These are phyloP conservation scores for Lordiphosa stackelbergi DNA, from an alignment of 1,140 invertebrate genomes.

Conservation along the genomic window DNA sequence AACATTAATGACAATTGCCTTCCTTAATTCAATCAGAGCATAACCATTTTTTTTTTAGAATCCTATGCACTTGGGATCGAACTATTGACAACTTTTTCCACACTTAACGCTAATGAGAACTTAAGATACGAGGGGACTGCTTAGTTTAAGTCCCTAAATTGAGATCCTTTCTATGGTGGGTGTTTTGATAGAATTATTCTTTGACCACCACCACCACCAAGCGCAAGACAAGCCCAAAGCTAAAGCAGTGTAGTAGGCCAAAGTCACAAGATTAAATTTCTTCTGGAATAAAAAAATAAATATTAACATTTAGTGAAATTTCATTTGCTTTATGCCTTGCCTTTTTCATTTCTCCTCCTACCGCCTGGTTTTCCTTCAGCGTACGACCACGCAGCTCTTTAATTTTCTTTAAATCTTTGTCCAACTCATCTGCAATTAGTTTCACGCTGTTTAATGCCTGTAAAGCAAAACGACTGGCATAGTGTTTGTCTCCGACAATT, in stretches of 20 bases:
- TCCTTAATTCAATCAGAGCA: too few relatives aligned
- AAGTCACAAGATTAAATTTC: slow-evolving; percentile 29
- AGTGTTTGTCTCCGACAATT: slow-evolving; percentile 67
- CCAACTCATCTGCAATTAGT: slow-evolving; percentile 52
- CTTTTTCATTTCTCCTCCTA: slow-evolving; percentile 16
- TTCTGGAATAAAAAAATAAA: slow-evolving; percentile 24
- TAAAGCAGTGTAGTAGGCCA: slow-evolving; percentile 37
- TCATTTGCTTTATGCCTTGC: not conserved
- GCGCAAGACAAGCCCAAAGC: slow-evolving; percentile 48
- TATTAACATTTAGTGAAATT: not conserved
- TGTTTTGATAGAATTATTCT: slow-evolving; percentile 22
- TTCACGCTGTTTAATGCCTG: slow-evolving; percentile 60
- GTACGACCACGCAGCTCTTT: slow-evolving; percentile 18
- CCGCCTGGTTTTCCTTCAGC: not conserved
- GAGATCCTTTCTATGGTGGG: slow-evolving; percentile 32
- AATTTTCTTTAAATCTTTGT: slow-evolving; percentile 48
- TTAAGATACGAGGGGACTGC: too few relatives aligned
- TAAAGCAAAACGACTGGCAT: slow-evolving; percentile 68
- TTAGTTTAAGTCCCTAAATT: slow-evolving; percentile 33
- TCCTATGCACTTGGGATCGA: too few relatives aligned
- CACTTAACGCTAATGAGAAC: too few relatives aligned
- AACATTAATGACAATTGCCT: too few relatives aligned
- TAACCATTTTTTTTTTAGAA: too few relatives aligned
- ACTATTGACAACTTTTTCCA: too few relatives aligned
- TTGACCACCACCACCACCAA: slow-evolving; percentile 62